Conservation (phyloP, 2,888 invertebrate genomes). For the Zygothrica quintamaculata region DNA sequence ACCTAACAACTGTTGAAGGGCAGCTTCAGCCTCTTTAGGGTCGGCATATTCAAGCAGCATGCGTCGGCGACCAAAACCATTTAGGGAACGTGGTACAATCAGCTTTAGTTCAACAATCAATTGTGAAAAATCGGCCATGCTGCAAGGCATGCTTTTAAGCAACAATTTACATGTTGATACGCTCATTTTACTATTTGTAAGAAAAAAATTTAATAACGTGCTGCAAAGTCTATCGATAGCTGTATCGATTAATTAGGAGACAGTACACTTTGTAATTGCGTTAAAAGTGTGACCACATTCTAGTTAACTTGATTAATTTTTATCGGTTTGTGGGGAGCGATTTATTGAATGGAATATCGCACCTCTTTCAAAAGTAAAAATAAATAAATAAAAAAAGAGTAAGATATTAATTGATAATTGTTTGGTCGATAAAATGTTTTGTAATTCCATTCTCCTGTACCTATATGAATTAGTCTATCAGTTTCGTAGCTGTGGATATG, state of each 20-base stretch:
- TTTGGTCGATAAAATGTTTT: constrained; percentile 64
- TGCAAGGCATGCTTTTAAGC: constrained; percentile 77
- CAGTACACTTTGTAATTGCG: background rate
- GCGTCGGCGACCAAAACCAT: constrained; percentile 72
- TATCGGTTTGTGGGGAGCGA: background rate
- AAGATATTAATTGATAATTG: constrained; percentile 5
- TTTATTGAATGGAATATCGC: background rate
- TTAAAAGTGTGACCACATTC: constrained; percentile 12
- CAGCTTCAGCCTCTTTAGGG: constrained; percentile 52
- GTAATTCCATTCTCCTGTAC: constrained; percentile 8
- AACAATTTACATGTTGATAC: constrained; percentile 58
- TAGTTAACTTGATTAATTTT: background rate
- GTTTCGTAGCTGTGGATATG: too few species aligned
- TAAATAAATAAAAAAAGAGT: background rate
- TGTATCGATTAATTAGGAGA: too few species aligned
- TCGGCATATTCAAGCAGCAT: constrained; percentile 65
- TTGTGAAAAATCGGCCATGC: constrained; percentile 59
- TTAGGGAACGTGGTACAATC: constrained; percentile 54
- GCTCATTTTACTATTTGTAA: constrained; percentile 29
- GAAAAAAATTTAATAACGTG: constrained; percentile 18
- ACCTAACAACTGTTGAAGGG: constrained; percentile 53
- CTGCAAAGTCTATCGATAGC: background rate
- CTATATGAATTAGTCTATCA: constrained; percentile 9
- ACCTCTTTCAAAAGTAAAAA: constrained; percentile 15
- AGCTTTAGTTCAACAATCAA: constrained; percentile 60